phyloP scores from a whole-genome alignment of 1,140 invertebrate species.

The Penaeus chinensis region DNA sequence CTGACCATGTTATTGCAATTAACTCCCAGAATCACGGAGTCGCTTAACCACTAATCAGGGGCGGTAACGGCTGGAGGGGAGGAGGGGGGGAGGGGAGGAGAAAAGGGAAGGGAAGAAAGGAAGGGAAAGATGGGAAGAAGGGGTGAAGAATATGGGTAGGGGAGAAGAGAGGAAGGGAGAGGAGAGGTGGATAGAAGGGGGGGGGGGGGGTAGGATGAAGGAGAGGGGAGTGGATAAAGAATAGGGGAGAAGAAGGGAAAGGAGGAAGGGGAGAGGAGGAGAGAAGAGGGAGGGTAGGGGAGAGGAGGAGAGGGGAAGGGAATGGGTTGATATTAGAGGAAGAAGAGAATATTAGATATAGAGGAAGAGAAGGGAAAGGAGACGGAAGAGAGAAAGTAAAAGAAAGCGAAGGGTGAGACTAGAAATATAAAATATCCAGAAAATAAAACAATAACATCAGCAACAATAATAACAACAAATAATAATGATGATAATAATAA shows the following conservation, averaged over 20 bases:
- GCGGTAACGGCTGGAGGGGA: not conserved
- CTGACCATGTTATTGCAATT: too few relatives aligned
- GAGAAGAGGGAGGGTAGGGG: not conserved
- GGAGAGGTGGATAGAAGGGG: not conserved
- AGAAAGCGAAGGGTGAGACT: too few relatives aligned
- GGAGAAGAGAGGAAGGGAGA: not conserved
- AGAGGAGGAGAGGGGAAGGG: not conserved
- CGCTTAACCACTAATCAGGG: not conserved
- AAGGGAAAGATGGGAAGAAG: conserved; percentile 1
- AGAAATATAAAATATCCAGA: not conserved
- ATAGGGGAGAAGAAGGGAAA: not conserved
- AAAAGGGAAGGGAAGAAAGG: conserved; percentile 2
- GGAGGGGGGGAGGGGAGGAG: not conserved
- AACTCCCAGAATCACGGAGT: not conserved
- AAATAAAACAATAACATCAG: not conserved
- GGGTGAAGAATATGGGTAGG: not conserved
- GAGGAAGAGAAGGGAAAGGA: not conserved
- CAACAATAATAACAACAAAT: not conserved
- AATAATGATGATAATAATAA: too few relatives aligned
- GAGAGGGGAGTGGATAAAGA: not conserved
- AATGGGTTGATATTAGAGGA: not conserved
- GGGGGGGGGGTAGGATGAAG: not conserved
- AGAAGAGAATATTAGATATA: not conserved
- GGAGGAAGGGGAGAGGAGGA: not conserved
- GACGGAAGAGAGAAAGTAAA: not conserved